phyloP scores from a whole-genome alignment of 1,140 invertebrate species.

The Zaprionus ornatus region DNA sequence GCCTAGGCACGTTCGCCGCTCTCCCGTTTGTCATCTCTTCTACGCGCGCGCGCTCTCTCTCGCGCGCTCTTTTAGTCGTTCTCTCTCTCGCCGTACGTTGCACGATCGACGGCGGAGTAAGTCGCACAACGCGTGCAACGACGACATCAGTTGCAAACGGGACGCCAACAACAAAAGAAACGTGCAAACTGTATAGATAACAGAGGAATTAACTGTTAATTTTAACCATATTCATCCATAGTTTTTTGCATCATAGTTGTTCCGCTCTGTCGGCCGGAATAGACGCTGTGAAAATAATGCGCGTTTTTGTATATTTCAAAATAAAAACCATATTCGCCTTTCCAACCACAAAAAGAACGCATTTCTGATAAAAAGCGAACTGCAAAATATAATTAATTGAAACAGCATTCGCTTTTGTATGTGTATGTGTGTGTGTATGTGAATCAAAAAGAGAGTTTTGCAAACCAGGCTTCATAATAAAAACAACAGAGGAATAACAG shows the following conservation, averaged over 20 bases:
- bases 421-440: conserved; percentile 19
- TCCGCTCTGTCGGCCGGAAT: conserved; percentile 44
- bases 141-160: conserved; percentile 57
- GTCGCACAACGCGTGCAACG: conserved; percentile 51
- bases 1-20: conserved; percentile 10
- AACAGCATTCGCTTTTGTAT: conserved; percentile 42
- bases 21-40: conserved; percentile 39
- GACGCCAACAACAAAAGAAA: conserved; percentile 41
- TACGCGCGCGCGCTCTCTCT: conserved; percentile 24
- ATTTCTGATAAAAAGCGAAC: conserved; percentile 63
- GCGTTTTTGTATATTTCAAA: conserved; percentile 79
- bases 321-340: conserved; percentile 81
- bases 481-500: conserved; percentile 46
- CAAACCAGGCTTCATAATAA: conserved; percentile 15
- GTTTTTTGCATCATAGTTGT: not conserved
- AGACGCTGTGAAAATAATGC: conserved; percentile 64
- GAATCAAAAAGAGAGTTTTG: conserved; percentile 19
- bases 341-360: conserved; percentile 81
- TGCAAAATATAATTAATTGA: not conserved
- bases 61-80: not conserved
- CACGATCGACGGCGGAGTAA: conserved; percentile 52
- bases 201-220: conserved; percentile 1
- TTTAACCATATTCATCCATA: not conserved
- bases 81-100: conserved; percentile 30
- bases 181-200: not conserved